Evolutionary conservation across 2,113 vertebrate genomes (phyloP), one percentile per base, ranked within the genome.

Genomic region (Xiphophorus maculatus): DNA sequence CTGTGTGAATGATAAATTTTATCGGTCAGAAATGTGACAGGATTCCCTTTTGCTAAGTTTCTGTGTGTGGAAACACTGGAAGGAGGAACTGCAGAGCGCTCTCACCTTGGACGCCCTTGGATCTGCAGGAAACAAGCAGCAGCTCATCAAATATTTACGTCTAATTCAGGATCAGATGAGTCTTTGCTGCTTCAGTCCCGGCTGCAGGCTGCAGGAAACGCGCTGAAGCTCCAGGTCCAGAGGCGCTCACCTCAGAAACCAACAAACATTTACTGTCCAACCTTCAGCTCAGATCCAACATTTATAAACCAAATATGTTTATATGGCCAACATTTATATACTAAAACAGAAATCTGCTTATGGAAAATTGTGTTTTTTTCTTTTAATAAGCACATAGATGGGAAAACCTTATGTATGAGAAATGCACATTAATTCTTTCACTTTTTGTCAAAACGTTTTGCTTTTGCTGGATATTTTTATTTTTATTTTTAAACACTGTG

Each of bases 121-220:
- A 87, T 83, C 80, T 82, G 82, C 63, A 69, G 63, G 69, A 86
- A 84, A 87, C 84, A 79, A 48, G 51, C 84, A 81, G 88, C 79
- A 71, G 80, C 80, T 88, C 88, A 91, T 91, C 86, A 91, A 89
- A 88, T 91, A 91, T 91, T 91, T 88, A 91, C 78, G 80, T 91
- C 90, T 91, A 79, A 83, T 80, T 83, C 83, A 80, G 82, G 86
- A 76, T 74, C 79, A 87, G 60, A 79, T 87, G 86, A 74, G 66
- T 74, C 76, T 80, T 71, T 82, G 77, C 67, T 86, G 63, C 70
- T 1, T 37, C 27, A 61, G 84, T 85, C 73, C 76, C 54, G 70
- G 80, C 80, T 40, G n/a, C 78, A 9, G 78, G 78, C 75, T 80
- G 65, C 63, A 10, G 5, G 51, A 74, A 76, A 74, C 80, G 60